Conservation (phyloP, 1,140 invertebrate species). For the Subanguina moxae region DNA sequence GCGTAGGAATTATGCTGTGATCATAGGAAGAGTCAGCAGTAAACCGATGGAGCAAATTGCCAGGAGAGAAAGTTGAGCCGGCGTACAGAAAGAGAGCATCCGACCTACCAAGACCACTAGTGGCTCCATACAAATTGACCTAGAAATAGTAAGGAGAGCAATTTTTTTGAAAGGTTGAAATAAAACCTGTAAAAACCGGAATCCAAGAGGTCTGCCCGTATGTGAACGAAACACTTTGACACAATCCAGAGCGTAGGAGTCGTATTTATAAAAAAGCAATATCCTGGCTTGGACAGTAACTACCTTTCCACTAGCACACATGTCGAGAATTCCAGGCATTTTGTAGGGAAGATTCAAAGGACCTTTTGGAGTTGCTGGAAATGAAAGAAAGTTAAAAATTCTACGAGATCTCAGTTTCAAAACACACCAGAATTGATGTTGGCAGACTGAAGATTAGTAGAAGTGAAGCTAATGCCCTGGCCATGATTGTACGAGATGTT, state of each 20-base stretch:
- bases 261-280: conserved; percentile 92
- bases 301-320: conserved; percentile 76
- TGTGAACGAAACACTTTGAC: conserved; percentile 88
- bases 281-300: conserved; percentile 74
- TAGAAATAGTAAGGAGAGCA: conserved; percentile 18
- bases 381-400: conserved; percentile 19
- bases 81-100: conserved; percentile 60
- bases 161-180: conserved; percentile 1
- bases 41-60: conserved; percentile 36
- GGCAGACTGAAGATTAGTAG: conserved; percentile 79
- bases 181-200: conserved; percentile 49
- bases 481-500: conserved; percentile 79
- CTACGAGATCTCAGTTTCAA: neutral
- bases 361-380: conserved; percentile 67
- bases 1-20: conserved; percentile 28
- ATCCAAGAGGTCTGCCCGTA: conserved; percentile 67
- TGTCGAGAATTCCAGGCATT: conserved; percentile 88
- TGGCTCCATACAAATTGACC: conserved; percentile 48
- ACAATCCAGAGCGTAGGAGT: conserved; percentile 89
- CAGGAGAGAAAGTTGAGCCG: conserved; percentile 60
- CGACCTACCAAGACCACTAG: conserved; percentile 40
- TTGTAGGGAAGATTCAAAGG: conserved; percentile 83
- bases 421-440: conserved; percentile 20
- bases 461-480: conserved; percentile 80
- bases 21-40: conserved; percentile 33